Evolutionary conservation across 2,797 vertebrate species (phyloP).

Genomic region (Garrulus glandarius): DNA sequence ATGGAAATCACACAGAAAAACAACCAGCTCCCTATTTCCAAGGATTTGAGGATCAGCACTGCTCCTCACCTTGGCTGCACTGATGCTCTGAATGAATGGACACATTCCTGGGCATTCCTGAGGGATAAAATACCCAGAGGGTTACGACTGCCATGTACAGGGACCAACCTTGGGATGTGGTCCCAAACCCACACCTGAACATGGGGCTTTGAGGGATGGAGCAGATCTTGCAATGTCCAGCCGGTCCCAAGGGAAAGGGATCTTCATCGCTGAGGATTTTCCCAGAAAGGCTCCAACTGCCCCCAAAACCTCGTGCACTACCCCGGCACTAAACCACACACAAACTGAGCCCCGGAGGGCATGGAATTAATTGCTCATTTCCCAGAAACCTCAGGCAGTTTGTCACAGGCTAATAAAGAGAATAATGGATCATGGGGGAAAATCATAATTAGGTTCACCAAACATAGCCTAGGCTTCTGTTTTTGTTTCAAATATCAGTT

Average conservation of each 20-base stretch:
- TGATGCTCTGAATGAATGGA: neutral
- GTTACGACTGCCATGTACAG: neutral
- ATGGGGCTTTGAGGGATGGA: accelerated
- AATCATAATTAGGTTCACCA: constrained; percentile 12
- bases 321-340: neutral
- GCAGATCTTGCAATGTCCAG: accelerated
- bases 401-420: constrained; percentile 20
- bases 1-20: neutral
- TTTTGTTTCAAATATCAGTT: neutral
- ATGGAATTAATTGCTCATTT: neutral
- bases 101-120: neutral
- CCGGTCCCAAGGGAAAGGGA: neutral
- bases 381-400: neutral
- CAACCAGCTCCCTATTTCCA: neutral
- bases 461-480: neutral
- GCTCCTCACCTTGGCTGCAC: neutral
- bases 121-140: neutral
- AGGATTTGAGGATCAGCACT: neutral
- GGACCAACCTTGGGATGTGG: neutral
- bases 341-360: neutral
- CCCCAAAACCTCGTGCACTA: neutral
- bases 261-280: neutral
- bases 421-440: neutral
- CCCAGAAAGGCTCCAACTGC: neutral
- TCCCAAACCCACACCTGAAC: neutral